Percentiles rank a stretch among this genome's conserved stretches.
These are phyloP conservation scores for Mormyrus iriodes DNA, from an alignment of 2,113 vertebrate species.

Conservation along the genomic window DNA sequence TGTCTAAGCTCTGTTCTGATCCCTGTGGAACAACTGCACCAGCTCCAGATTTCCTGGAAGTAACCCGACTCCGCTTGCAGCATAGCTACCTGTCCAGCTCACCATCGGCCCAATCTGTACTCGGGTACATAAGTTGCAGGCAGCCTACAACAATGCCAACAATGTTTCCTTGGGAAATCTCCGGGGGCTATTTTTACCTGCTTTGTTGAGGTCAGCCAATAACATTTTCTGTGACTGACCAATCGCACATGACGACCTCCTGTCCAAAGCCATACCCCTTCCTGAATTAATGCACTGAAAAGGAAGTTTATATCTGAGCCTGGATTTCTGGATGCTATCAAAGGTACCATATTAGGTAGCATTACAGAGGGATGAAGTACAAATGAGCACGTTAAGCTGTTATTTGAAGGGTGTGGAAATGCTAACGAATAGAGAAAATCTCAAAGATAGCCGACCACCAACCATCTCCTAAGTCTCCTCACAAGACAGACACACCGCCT, in stretches of 20 bases:
- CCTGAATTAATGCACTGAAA: neutral
- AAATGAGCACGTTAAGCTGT: too few species aligned
- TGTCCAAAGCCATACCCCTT: neutral
- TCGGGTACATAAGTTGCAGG: neutral
- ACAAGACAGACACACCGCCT: too few species aligned
- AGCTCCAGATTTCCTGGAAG: neutral
- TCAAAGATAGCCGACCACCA: neutral
- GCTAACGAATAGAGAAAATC: neutral
- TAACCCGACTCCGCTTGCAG: constrained; percentile 30
- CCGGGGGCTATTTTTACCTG: constrained; percentile 16
- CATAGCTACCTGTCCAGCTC: constrained; percentile 27
- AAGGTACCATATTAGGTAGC: neutral
- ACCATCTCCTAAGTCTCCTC: too few species aligned
- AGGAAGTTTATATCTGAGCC: neutral
- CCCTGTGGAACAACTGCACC: constrained; percentile 25
- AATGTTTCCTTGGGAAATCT: neutral
- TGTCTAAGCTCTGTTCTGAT: constrained; percentile 13
- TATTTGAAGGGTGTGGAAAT: neutral
- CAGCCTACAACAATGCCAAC: neutral
- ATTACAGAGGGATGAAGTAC: neutral
- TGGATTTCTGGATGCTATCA: neutral
- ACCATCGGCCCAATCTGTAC: neutral
- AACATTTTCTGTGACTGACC: neutral
- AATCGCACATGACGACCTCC: neutral
- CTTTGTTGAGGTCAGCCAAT: constrained; percentile 17